Evolutionary conservation across 2,888 invertebrate genomes (phyloP), one percentile per base, ranked within the genome.

Genomic region (Eupithecia centaureata): DNA sequence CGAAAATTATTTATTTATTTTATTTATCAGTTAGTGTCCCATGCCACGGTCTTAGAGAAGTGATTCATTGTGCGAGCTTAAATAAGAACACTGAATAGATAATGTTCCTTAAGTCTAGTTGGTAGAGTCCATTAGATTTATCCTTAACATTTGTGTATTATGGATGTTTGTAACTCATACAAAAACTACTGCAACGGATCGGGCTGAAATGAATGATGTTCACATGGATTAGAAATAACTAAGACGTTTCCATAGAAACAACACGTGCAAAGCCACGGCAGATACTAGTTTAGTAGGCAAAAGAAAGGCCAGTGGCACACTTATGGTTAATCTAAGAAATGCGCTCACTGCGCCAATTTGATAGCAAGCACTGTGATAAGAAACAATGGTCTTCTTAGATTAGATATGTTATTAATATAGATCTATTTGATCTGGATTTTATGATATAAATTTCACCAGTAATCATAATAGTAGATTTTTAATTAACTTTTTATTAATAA

Each of bases 401-500:
- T 47, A 47, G 47, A 47, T 47, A 1, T 38, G 1, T n/a, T 38
- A 38, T n/a, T 42, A 18, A 10, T 22, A 38, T 38, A 47, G 47
- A 22, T 22, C 22, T 47, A 47, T 47, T 47, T 47, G 47, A 47
- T 47, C 47, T 47, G 47, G 47, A 47, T 22, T 47, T 47, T 47
- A 4, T 18, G 22, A 47, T 47, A 0, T 18, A 18, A 1, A 42
- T 5, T 22, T 38, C n/a, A 7, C 38, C 7, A 35, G 35, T 38
- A 38, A 38, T 38, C n/a, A n/a, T 38, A 38, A n/a, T 38, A 38
- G n/a, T n/a, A n/a, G n/a, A n/a, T n/a, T n/a, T n/a, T n/a, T n/a
- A n/a, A n/a, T n/a, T n/a, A n/a, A n/a, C n/a, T n/a, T n/a, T n/a
- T n/a, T n/a, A n/a, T n/a, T n/a, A n/a, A n/a, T n/a, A n/a, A n/a